phyloP scores from a whole-genome alignment of 1,140 invertebrate species.

The Drosophila pseudoananassae region DNA sequence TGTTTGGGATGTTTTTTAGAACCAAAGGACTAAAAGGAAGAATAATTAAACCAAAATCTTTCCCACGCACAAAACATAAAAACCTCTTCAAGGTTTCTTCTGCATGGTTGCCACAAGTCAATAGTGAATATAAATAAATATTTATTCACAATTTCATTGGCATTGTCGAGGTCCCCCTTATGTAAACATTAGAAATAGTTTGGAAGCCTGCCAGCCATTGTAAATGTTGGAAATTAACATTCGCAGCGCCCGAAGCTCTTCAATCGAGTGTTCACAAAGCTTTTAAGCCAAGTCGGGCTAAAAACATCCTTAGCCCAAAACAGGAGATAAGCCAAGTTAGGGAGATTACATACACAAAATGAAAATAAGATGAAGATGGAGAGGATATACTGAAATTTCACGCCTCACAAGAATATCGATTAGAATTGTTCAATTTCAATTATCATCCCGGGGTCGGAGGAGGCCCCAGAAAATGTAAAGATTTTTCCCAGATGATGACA shows the following conservation, averaged over 20 bases:
- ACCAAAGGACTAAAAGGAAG: neutral
- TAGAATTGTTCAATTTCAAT: constrained; percentile 60
- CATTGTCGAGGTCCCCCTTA: neutral
- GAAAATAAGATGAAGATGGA: constrained; percentile 6
- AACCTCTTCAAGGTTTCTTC: neutral
- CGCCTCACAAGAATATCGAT: constrained; percentile 54
- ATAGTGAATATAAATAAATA: constrained; percentile 28
- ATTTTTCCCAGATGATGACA: constrained; percentile 51
- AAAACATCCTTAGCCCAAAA: constrained; percentile 27
- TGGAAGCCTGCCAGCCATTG: neutral
- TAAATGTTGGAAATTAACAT: constrained; percentile 33
- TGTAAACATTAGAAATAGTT: neutral
- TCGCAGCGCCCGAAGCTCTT: constrained; percentile 5
- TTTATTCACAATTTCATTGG: constrained; percentile 10
- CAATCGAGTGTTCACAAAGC: constrained; percentile 22
- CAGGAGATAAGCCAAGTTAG: constrained; percentile 44
- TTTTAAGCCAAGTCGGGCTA: constrained; percentile 31
- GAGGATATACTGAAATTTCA: constrained; percentile 37
- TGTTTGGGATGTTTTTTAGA: constrained; percentile 16
- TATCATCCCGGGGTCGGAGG: constrained; percentile 29
- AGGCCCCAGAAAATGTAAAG: constrained; percentile 41
- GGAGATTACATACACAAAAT: constrained; percentile 13
- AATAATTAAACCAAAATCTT: constrained; percentile 34
- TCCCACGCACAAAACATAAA: constrained; percentile 31
- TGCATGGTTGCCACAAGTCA: constrained; percentile 7